phyloP scores from a whole-genome alignment of 2,888 invertebrate species.

The Lottia gigantea region DNA sequence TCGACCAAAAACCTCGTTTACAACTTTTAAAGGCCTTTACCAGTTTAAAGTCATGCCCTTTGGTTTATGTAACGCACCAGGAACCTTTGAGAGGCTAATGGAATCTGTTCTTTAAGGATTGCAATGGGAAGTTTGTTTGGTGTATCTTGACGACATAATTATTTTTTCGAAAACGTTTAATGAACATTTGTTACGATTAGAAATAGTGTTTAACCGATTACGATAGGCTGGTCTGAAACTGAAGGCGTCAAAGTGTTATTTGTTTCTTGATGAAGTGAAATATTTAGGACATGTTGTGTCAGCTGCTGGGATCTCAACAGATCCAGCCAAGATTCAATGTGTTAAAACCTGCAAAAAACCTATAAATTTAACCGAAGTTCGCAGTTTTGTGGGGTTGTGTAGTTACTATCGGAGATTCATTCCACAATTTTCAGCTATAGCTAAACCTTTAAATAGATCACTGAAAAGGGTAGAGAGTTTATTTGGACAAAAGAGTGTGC shows the following conservation, averaged over 20 bases:
- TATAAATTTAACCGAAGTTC: constrained; percentile 5
- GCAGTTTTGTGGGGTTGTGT: constrained; percentile 5
- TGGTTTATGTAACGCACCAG: too few relatives aligned
- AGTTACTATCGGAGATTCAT: constrained; percentile 15
- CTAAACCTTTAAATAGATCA: constrained; percentile 26
- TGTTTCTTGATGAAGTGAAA: constrained; percentile 23
- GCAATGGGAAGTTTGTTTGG: too few relatives aligned
- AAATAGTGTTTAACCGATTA: not conserved
- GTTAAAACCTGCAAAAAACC: constrained; percentile 5
- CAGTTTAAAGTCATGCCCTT: too few relatives aligned
- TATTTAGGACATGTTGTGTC: constrained; percentile 18
- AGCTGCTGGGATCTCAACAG: not conserved
- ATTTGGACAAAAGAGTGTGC: constrained; percentile 25
- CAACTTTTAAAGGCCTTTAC: constrained; percentile 2
- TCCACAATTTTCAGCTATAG: constrained; percentile 19
- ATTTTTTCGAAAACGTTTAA: not conserved
- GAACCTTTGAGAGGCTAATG: too few relatives aligned
- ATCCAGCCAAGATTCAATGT: constrained; percentile 9
- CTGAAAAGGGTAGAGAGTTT: constrained; percentile 31
- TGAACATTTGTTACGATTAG: not conserved
- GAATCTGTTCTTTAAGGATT: too few relatives aligned
- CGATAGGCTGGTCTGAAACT: constrained; percentile 18
- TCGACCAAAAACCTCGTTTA: not conserved
- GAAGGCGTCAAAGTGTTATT: constrained; percentile 28
- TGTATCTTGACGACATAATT: constrained; percentile 6